Conservation (phyloP, 2,888 invertebrate species). For the Cyaniris semiargus region DNA sequence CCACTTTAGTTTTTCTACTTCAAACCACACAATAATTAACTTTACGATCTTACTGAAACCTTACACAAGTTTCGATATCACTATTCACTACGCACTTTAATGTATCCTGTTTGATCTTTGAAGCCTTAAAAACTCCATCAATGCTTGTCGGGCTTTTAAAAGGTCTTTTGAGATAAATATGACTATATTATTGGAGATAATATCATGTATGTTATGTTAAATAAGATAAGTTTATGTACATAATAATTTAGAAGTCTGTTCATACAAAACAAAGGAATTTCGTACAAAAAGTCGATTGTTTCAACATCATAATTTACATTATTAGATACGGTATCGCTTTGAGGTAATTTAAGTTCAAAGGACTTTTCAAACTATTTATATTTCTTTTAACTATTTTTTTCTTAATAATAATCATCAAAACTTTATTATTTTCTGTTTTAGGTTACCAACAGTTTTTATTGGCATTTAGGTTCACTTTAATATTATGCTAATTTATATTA, state of each 20-base stretch:
- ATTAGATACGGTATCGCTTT: constrained; percentile 18
- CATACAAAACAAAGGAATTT: background rate
- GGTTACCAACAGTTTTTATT: background rate
- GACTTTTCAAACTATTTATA: background rate
- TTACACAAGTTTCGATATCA: background rate
- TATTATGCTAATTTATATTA: too few relatives aligned
- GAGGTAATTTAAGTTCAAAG: constrained; percentile 7
- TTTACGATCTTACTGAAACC: background rate
- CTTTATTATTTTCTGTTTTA: background rate
- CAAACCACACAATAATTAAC: constrained; percentile 8
- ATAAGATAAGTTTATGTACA: background rate
- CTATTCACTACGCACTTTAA: constrained; percentile 1
- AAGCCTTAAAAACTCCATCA: background rate
- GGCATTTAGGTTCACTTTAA: too few relatives aligned
- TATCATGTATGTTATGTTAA: background rate
- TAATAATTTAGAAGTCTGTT: background rate
- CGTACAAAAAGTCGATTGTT: background rate
- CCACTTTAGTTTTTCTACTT: background rate
- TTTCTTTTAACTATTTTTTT: background rate
- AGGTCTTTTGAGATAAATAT: background rate
- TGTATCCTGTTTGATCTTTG: background rate
- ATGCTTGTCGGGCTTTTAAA: background rate
- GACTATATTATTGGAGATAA: background rate
- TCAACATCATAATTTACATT: constrained; percentile 22
- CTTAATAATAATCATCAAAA: background rate